Percentiles rank a stretch among this genome's conserved stretches.
phyloP scores from a whole-genome alignment of 2,113 vertebrate genomes.

The Amblyornis subalaris region DNA sequence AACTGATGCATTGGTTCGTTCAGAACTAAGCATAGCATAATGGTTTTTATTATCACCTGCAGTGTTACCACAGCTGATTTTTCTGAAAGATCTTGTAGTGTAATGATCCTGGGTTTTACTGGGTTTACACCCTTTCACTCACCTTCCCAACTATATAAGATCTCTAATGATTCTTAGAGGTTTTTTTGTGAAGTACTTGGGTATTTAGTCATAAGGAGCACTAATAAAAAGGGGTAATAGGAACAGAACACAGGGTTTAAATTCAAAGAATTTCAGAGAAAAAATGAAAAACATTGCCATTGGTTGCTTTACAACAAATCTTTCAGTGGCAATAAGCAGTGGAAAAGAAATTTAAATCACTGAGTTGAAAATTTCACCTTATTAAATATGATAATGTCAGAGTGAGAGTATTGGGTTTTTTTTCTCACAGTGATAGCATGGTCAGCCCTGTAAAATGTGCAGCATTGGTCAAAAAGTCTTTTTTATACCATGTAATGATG shows the following conservation, averaged over 20 bases:
- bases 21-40: neutral
- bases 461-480: neutral
- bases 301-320: neutral
- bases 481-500: neutral
- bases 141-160: neutral
- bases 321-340: neutral
- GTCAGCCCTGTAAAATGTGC: neutral
- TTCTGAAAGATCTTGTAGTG: neutral
- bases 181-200: neutral
- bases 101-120: neutral
- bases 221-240: neutral
- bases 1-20: neutral
- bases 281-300: neutral
- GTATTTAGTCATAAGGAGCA: neutral
- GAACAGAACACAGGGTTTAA: neutral
- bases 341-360: neutral
- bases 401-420: fast-evolving
- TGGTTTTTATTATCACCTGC: neutral
- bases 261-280: neutral
- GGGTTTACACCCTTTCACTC: neutral
- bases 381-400: neutral
- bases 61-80: neutral
- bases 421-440: neutral
- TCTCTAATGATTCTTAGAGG: neutral
- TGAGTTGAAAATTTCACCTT: neutral